Conservation (phyloP, 2,888 invertebrate genomes). For the Erebia aethiops region DNA sequence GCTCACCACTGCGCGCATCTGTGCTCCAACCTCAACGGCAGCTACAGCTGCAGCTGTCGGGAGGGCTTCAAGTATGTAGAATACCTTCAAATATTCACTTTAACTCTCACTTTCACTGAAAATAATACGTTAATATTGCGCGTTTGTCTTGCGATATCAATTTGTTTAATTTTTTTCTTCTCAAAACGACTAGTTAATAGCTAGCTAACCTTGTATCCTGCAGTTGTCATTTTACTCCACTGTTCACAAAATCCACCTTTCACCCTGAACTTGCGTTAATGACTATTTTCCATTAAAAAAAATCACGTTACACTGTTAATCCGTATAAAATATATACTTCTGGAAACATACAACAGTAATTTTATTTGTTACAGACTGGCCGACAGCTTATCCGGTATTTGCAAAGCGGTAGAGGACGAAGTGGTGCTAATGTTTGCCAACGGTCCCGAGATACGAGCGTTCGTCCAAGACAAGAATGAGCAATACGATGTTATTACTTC, state of each 20-base stretch:
- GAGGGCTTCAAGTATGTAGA: constrained; percentile 86
- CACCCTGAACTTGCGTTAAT: too few species aligned
- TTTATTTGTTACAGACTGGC: constrained; percentile 75
- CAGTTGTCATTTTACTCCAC: too few species aligned
- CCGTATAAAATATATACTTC: too few species aligned
- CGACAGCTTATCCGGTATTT: constrained; percentile 91
- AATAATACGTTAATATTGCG: too few species aligned
- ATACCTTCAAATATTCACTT: neutral
- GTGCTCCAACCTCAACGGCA: constrained; percentile 96
- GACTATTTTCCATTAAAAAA: too few species aligned
- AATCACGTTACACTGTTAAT: too few species aligned
- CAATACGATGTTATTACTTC: constrained; percentile 90
- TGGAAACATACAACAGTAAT: neutral
- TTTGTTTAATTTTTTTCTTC: too few species aligned
- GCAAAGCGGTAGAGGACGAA: constrained; percentile 87
- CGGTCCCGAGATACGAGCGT: constrained; percentile 93
- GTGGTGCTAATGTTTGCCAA: constrained; percentile 89
- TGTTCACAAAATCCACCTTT: too few species aligned
- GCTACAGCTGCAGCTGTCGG: constrained; percentile 94
- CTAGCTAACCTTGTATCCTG: too few species aligned
- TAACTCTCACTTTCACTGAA: too few species aligned
- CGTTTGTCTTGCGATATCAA: too few species aligned
- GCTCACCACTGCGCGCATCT: constrained; percentile 96
- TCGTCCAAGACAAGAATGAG: constrained; percentile 85
- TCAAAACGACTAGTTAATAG: too few species aligned